Percentiles rank a stretch among this genome's conserved stretches.
Evolutionary conservation across 2,113 vertebrate species (phyloP).

Genomic region (Salvelinus fontinalis): DNA sequence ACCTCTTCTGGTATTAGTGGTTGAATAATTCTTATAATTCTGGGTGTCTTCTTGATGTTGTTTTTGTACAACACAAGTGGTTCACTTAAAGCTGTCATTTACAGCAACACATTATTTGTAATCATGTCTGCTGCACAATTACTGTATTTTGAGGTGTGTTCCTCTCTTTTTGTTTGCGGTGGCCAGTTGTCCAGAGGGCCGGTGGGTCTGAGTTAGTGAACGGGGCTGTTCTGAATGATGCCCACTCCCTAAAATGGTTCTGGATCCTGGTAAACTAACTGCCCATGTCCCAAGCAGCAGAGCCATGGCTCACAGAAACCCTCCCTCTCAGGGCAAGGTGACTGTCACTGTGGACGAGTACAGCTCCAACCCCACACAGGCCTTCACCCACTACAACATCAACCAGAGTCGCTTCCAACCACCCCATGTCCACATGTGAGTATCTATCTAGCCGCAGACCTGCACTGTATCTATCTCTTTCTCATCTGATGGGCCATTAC

Average conservation of each 20-base stretch:
- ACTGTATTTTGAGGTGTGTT: not conserved
- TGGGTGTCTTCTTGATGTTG: too few relatives aligned
- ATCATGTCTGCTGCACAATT: not conserved
- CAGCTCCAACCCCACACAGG: slow-evolving; percentile 90
- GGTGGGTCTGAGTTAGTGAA: not conserved
- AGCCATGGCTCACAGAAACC: slow-evolving; percentile 88
- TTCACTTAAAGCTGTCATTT: too few relatives aligned
- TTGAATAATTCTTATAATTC: not conserved
- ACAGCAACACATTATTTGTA: too few relatives aligned
- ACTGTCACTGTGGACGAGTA: slow-evolving; percentile 89
- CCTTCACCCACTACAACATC: slow-evolving; percentile 91
- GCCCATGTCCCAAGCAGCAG: slow-evolving; percentile 82
- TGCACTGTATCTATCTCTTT: not conserved
- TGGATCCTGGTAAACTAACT: slow-evolving; percentile 72
- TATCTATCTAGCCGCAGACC: slow-evolving; percentile 35
- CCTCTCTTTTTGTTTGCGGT: not conserved
- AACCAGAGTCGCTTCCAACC: slow-evolving; percentile 93
- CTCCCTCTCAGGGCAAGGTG: slow-evolving; percentile 90
- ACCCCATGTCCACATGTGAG: slow-evolving; percentile 91
- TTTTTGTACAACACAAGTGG: too few relatives aligned
- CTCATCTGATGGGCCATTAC: not conserved
- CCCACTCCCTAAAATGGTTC: slow-evolving; percentile 63
- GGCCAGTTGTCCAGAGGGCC: not conserved
- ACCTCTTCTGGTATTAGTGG: too few relatives aligned
- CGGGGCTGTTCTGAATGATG: slow-evolving; percentile 74